Evolutionary conservation across 2,797 vertebrate species (phyloP), one percentile per base, ranked within the genome.

Genomic region (Poeciliopsis turneri): DNA sequence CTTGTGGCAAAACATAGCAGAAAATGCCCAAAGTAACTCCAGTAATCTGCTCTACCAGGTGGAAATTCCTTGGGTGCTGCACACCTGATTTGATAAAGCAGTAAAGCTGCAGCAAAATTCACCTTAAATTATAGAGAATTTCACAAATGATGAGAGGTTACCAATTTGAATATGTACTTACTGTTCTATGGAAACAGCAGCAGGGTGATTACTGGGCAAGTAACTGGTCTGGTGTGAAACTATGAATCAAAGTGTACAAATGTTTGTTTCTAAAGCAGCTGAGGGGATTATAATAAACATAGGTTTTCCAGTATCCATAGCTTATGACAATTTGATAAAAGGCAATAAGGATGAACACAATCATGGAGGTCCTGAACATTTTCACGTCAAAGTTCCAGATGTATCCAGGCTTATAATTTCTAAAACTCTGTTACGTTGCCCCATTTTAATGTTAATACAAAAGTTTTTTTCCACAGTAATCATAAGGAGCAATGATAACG

Each of bases 31-130:
- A 12, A 49, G 39, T 59, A 64, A 74, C 81, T 86, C 82, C 77
- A 74, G 84, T 57, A 43, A 49, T 74, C 71, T 18, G 36, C 45
- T 76, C 73, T 79, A 79, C 78, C 84, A 82, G 77, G 79, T 82
- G 66, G 69, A 45, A 79, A 81, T 82, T 81, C 74, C 73, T 47
- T 23, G 76, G 72, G 33, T 78, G 20, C 70, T 66, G 74, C 33
- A 53, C 43, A 74, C 46, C 41, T 81, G 55, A 33, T 70, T 55
- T 28, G 72, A 74, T 72, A 73, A 33, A 33, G 59, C 51, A 64
- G 39, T 45, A 59, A 45, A 70, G 43, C 16, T 45, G 28, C 72
- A 79, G 36, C 6, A 70, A 77, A 55, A 23, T 30, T 45, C 47
- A 10, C 18, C 39, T n/a, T 25, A n/a, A 13, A 57, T 51, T 25